These are phyloP conservation scores for Pinctada fucata DNA, from an alignment of 2,888 invertebrate genomes.

Conservation along the genomic window DNA sequence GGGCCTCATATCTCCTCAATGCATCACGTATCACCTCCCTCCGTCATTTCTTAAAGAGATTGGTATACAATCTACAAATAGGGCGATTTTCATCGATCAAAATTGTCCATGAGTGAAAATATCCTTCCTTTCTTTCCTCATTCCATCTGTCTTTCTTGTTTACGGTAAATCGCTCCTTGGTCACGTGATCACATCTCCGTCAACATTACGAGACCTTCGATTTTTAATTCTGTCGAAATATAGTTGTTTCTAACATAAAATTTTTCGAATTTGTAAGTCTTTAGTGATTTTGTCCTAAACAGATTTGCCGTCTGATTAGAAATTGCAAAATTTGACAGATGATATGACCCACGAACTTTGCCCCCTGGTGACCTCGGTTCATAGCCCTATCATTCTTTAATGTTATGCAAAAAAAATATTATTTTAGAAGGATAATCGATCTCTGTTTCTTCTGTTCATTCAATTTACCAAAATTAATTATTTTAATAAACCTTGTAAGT, in stretches of 20 bases:
- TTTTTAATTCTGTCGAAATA: neutral
- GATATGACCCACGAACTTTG: neutral
- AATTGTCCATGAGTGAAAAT: constrained; percentile 5
- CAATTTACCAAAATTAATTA: too few species aligned
- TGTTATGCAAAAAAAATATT: constrained; percentile 8
- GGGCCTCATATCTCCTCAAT: constrained; percentile 26
- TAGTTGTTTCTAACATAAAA: too few species aligned
- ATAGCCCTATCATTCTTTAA: constrained; percentile 4
- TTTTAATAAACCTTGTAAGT: too few species aligned
- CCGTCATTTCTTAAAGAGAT: neutral
- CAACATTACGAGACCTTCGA: constrained; percentile 24
- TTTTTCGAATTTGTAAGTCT: too few species aligned
- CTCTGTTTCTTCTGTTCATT: too few species aligned
- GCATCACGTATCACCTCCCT: neutral
- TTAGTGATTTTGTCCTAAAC: too few species aligned
- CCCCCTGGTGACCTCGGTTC: neutral
- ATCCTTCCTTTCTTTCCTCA: constrained; percentile 15
- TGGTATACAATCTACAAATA: neutral
- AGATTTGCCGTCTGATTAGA: too few species aligned
- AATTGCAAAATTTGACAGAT: neutral
- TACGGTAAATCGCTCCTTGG: constrained; percentile 33
- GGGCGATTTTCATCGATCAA: neutral
- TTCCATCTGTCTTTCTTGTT: constrained; percentile 21
- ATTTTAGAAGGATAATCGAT: neutral
- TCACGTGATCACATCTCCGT: constrained; percentile 38